A percentile compares a stretch with the other conserved stretches of the same genome.
Conservation (phyloP, 2,797 vertebrate species). For the Distichodus sexfasciatus region DNA sequence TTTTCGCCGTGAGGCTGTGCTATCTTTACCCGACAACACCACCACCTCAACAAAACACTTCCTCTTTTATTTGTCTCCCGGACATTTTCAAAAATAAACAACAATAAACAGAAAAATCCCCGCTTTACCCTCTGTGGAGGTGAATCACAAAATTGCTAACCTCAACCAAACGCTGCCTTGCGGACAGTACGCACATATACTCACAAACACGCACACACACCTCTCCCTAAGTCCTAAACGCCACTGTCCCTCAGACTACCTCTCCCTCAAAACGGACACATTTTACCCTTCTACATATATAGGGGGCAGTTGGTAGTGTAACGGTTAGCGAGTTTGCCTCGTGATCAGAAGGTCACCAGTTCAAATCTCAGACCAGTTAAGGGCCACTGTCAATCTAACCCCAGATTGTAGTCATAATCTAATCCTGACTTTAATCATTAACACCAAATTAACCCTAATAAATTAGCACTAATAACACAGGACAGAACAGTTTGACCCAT, state of each 20-base stretch:
- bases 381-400: too few species aligned
- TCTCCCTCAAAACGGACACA: background rate
- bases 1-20: constrained; percentile 12
- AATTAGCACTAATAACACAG: too few species aligned
- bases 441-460: too few species aligned
- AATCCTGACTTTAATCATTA: too few species aligned
- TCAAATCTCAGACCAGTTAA: too few species aligned
- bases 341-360: too few species aligned
- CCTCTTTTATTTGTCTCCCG: constrained; percentile 23
- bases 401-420: too few species aligned
- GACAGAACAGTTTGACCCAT: too few species aligned
- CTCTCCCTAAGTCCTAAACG: background rate
- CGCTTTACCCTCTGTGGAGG: constrained; percentile 1
- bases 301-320: too few species aligned
- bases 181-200: constrained; percentile 4
- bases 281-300: too few species aligned
- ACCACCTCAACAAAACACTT: background rate
- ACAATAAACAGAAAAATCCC: background rate
- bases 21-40: constrained; percentile 35
- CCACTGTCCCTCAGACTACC: background rate
- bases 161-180: constrained; percentile 16
- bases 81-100: constrained; percentile 25
- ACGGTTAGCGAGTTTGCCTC: too few species aligned
- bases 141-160: constrained; percentile 34
- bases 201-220: background rate